Base-by-base conservation (phyloP, 2,888 invertebrate genomes). In the Lasioglossum pauxillum region DNA sequence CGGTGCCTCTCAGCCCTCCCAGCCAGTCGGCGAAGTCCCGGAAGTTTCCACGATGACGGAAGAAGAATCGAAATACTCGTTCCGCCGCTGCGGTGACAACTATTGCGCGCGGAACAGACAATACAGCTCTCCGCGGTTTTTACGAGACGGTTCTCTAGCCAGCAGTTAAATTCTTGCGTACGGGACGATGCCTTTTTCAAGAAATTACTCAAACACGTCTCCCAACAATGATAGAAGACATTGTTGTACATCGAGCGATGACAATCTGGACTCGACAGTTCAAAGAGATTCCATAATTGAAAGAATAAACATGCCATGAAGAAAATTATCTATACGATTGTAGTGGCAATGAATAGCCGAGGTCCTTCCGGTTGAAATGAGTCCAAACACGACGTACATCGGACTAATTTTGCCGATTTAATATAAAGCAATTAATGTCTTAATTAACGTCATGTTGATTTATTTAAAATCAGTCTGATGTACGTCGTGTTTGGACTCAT, bases 31-130 rank as follows among this genome's bases (percentile, higher is more conserved):
- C 12, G n/a, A 12, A 57, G n/a, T 57, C 57, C 76, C 44, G 53
- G 72, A 83, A 83, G 49, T 83, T 83, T 53, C 57, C 38, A 3
- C 57, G 49, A 49, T 60, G 64, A 83, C 57, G 73, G 35, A 41
- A 44, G 14, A 27, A 67, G 72, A 83, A 76, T 73, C 72, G 49
- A 64, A 67, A 53, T 44, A 3, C 35, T 38, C 35, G 10, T 23
- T 7, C 4, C 35, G 35, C 5, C 23, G 31, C 38, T 23, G 35
- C 67, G 67, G 31, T 16, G 67, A 67, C 67, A 60, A 60, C 60
- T 60, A 60, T 60, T 60, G n/a, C 60, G 14, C 5, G 27, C 5
- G 14, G 60, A 16, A 60, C 60, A 27, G 60, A 60, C 60, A 27
- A 60, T 35, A 67, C 10, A 53, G 10, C 10, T n/a, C 10, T 53